Evolutionary conservation across 2,888 invertebrate genomes (phyloP).

Genomic region (Nycteola revayana): DNA sequence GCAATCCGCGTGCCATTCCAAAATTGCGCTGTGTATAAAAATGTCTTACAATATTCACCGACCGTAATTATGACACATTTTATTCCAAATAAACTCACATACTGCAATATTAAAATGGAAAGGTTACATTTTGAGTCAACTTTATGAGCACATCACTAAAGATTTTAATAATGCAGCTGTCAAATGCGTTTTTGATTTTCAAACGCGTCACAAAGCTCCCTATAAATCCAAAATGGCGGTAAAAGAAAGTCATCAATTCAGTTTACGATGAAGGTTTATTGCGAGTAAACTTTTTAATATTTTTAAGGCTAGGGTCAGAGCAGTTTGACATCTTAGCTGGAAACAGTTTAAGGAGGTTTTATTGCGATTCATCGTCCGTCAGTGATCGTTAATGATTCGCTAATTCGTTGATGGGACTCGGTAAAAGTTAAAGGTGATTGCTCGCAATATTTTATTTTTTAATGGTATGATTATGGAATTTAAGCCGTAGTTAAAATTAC

Average conservation of each 20-base stretch:
- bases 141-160: conserved; percentile 1
- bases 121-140: neutral
- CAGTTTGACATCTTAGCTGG: conserved; percentile 26
- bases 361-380: conserved; percentile 25
- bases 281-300: conserved; percentile 20
- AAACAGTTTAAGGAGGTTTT: conserved; percentile 22
- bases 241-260: conserved; percentile 62
- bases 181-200: conserved; percentile 38
- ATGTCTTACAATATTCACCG: conserved; percentile 45
- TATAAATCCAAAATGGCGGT: conserved; percentile 57
- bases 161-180: conserved; percentile 5
- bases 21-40: conserved; percentile 37
- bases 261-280: conserved; percentile 51
- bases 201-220: conserved; percentile 35
- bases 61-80: conserved; percentile 33
- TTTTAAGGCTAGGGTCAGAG: conserved; percentile 18
- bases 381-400: conserved; percentile 16
- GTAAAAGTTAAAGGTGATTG: conserved; percentile 20
- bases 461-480: too few relatives aligned
- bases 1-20: conserved; percentile 45
- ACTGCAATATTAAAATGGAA: too few relatives aligned
- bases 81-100: neutral
- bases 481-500: too few relatives aligned
- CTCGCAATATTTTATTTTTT: too few relatives aligned
- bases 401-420: conserved; percentile 12